Conservation (phyloP, 2,113 vertebrate species). For the Lagopus muta region DNA sequence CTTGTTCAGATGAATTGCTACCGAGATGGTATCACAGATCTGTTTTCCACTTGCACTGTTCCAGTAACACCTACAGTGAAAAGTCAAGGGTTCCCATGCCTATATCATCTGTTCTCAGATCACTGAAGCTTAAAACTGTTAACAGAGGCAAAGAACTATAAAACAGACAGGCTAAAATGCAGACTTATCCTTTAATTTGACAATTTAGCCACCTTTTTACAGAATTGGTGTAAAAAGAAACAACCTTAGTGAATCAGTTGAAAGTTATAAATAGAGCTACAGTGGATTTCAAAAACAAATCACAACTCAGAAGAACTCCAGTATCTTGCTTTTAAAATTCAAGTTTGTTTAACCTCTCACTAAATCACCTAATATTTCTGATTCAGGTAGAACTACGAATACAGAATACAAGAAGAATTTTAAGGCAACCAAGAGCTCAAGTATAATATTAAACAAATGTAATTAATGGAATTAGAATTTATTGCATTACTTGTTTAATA, state of each 20-base stretch:
- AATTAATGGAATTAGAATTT: neutral
- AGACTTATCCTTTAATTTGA: neutral
- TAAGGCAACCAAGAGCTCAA: neutral
- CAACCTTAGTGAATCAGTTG: neutral
- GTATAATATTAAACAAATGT: neutral
- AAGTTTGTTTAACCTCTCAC: neutral
- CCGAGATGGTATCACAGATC: neutral
- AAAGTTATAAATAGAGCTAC: neutral
- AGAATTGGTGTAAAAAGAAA: neutral
- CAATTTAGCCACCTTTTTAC: neutral
- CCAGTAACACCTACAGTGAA: neutral
- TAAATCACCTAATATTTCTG: neutral
- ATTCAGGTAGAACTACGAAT: neutral
- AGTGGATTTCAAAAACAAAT: neutral
- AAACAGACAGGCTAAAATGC: neutral
- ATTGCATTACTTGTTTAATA: neutral
- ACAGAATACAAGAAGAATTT: neutral
- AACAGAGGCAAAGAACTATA: neutral
- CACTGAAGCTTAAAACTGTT: neutral
- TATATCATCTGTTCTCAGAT: neutral
- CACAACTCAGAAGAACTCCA: neutral
- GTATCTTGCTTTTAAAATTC: neutral
- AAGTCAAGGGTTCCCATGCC: neutral
- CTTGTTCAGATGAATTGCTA: neutral
- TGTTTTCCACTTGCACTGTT: neutral